Evolutionary conservation across 2,888 invertebrate species (phyloP), one percentile per base, ranked within the genome.

Genomic region (Malthinus seriepunctatus): DNA sequence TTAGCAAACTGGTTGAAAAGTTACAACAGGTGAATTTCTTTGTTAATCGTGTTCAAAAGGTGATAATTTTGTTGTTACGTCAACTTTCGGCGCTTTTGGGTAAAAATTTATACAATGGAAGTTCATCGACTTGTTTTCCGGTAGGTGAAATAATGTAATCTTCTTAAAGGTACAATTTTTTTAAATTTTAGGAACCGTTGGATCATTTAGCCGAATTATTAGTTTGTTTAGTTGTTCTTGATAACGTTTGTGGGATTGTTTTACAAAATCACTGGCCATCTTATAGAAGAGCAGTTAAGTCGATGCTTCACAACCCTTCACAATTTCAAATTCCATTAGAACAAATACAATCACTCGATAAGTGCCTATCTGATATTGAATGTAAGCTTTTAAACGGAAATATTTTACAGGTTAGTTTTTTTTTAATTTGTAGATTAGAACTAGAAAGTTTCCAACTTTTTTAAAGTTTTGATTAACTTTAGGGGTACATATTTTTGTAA

Each of bases 231-330:
- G 78, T 88, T 14, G 81, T 85, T 9, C 79, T 95, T 55, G 94
- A 95, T 71, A 83, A 83, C 70, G 77, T 89, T 33, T 81, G 81
- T 42, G 78, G 79, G 49, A 85, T 86, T 59, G 77, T 81, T 0
- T 76, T 82, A 1, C 80, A 88, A 45, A 80, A 83, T 51, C 90
- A 90, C 73, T 95, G 94, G 93, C 83, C 83, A 51, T 81, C 86
- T 31, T 95, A 93, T 72, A 86, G 88, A 71, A 86, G 90, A 76
- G 86, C 87, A 72, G 80, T 95, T 0, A 86, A 87, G 66, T 85
- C 87, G 32, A 83, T 89, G 32, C 81, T 84, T 53, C 86, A 87
- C 63, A 86, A 86, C 73, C 83, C 87, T 32, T 76, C 83, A 32
- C 82, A 84, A 73, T 83, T 88, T 70, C 81, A 84, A 59, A 76